phyloP scores from a whole-genome alignment of 2,113 vertebrate species.

The Herpetotheres cachinnans region DNA sequence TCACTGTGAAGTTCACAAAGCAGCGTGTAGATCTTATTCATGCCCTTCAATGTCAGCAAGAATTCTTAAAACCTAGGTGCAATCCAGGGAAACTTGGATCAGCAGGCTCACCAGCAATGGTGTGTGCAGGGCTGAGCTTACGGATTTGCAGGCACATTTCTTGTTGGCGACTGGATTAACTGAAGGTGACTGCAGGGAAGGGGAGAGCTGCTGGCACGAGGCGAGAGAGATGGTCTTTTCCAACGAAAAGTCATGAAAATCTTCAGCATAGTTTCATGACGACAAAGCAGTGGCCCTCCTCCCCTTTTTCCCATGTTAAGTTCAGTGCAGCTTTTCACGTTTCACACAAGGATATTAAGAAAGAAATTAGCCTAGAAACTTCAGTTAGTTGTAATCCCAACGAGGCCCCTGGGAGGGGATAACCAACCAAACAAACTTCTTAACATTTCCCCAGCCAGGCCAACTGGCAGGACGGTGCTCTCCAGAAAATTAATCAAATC shows the following conservation, averaged over 20 bases:
- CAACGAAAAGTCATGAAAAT: not conserved
- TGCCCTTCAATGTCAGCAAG: not conserved
- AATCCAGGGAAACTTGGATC: not conserved
- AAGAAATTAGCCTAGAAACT: constrained; percentile 23
- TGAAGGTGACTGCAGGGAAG: not conserved
- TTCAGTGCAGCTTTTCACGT: not conserved
- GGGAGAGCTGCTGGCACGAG: not conserved
- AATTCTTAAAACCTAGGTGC: not conserved
- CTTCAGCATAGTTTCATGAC: not conserved
- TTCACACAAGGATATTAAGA: not conserved
- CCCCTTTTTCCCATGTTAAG: not conserved
- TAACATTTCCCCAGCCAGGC: not conserved
- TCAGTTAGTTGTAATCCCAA: not conserved
- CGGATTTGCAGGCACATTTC: not conserved
- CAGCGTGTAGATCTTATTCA: not conserved
- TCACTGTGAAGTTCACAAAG: not conserved
- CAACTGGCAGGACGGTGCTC: not conserved
- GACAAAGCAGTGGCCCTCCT: not conserved
- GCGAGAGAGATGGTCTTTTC: not conserved
- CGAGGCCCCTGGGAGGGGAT: not conserved
- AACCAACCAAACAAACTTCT: constrained; percentile 3
- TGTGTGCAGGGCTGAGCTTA: not conserved
- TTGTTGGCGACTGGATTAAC: constrained; percentile 15
- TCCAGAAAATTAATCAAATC: not conserved
- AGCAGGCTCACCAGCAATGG: constrained; percentile 8